These are phyloP conservation scores for Forbesichthys papilliferus DNA, from an alignment of 2,113 vertebrate genomes.

Conservation along the genomic window DNA sequence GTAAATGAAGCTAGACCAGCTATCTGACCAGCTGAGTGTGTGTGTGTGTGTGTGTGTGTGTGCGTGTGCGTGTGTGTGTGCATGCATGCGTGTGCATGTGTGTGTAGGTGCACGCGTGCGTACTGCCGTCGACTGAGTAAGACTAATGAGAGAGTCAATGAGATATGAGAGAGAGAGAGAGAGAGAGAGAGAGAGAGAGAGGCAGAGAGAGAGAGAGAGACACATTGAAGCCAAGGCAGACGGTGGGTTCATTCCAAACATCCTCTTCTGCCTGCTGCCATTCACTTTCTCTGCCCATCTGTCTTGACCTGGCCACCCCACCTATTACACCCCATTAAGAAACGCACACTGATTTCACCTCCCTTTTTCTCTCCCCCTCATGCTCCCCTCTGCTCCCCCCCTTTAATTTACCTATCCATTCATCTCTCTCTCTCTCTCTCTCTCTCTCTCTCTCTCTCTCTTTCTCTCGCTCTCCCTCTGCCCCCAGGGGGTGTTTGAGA, in stretches of 20 bases:
- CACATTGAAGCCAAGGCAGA: slow-evolving; percentile 28
- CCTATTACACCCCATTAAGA: slow-evolving; percentile 23
- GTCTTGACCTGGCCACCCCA: slow-evolving; percentile 14
- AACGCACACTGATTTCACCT: slow-evolving; percentile 29
- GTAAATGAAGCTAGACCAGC: slow-evolving; percentile 62
- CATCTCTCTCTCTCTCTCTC: slow-evolving; percentile 27
- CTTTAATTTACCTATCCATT: slow-evolving; percentile 14
- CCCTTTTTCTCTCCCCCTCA: slow-evolving; percentile 13
- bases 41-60: slow-evolving; percentile 11
- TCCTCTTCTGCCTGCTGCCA: slow-evolving; percentile 10
- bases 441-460: slow-evolving; percentile 25
- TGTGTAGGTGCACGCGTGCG: not conserved
- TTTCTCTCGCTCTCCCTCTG: slow-evolving; percentile 35
- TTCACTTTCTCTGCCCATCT: slow-evolving; percentile 31
- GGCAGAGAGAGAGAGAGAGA: not conserved
- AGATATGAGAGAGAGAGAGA: slow-evolving; percentile 2
- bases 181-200: slow-evolving; percentile 5
- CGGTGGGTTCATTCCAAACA: slow-evolving; percentile 11
- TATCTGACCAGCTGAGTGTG: slow-evolving; percentile 28
- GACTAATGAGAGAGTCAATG: not conserved
- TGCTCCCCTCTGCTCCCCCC: slow-evolving; percentile 2
- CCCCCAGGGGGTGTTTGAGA: slow-evolving; percentile 25
- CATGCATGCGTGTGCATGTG: not conserved
- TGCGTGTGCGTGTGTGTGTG: not conserved
- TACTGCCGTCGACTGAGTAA: slow-evolving; percentile 1